phyloP scores from a whole-genome alignment of 2,113 vertebrate species.

The Larimichthys crocea region DNA sequence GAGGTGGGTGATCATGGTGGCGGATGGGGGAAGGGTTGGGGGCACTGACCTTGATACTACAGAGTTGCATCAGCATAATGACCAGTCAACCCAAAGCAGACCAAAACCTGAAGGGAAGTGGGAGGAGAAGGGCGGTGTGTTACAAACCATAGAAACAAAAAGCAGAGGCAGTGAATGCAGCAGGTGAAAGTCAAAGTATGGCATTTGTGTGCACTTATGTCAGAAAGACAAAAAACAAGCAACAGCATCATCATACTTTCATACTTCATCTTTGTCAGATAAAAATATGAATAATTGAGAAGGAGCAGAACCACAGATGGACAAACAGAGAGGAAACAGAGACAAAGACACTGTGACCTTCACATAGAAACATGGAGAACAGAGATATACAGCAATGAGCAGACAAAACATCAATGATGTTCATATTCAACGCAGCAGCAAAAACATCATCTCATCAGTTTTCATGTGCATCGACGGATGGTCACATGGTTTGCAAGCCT shows the following conservation, averaged over 20 bases:
- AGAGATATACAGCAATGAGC: not conserved
- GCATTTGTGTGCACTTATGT: not conserved
- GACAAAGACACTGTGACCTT: conserved; percentile 18
- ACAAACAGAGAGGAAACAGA: conserved; percentile 24
- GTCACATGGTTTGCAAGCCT: conserved; percentile 42
- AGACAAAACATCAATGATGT: not conserved
- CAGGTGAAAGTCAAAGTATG: conserved; percentile 29
- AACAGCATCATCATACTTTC: conserved; percentile 29
- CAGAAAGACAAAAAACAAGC: not conserved
- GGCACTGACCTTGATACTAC: conserved; percentile 99
- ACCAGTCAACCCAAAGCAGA: conserved; percentile 94
- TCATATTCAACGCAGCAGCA: not conserved
- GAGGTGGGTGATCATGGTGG: conserved; percentile 21
- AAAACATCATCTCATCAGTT: conserved; percentile 1
- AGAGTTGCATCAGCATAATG: conserved; percentile 99
- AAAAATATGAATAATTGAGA: conserved; percentile 56
- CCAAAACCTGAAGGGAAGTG: conserved; percentile 95
- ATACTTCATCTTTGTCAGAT: conserved; percentile 56
- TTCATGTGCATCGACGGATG: conserved; percentile 32
- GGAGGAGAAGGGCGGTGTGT: conserved; percentile 84
- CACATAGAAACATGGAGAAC: not conserved
- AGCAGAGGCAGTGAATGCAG: conserved; percentile 53
- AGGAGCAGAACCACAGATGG: conserved; percentile 21
- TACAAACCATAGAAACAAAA: conserved; percentile 61
- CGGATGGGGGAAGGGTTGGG: conserved; percentile 35